These are phyloP conservation scores for Apistogramma diplotaenia DNA, from an alignment of 2,113 vertebrate species.

Conservation along the genomic window DNA sequence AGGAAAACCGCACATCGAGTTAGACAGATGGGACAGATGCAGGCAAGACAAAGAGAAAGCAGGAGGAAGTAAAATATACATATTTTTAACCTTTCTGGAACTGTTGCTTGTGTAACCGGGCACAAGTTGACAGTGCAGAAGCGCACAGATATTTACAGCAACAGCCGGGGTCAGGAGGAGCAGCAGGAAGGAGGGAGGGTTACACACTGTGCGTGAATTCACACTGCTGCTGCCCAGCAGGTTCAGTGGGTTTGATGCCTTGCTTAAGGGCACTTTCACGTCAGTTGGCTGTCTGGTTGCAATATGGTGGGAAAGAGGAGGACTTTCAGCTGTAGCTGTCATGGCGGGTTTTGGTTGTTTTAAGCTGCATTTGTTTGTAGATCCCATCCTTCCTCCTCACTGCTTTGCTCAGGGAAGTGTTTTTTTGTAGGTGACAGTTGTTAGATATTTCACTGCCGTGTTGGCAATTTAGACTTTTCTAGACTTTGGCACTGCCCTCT, in stretches of 20 bases:
- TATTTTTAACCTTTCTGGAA: slow-evolving; percentile 53
- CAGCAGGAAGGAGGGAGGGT: slow-evolving; percentile 31
- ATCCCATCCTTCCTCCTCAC: neutral
- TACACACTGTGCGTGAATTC: slow-evolving; percentile 33
- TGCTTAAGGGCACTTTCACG: slow-evolving; percentile 42
- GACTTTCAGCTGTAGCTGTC: neutral
- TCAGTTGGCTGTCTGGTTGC: neutral
- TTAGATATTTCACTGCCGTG: neutral
- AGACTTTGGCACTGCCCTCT: neutral
- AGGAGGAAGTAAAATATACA: slow-evolving; percentile 50
- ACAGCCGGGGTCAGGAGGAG: slow-evolving; percentile 40
- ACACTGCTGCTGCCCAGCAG: slow-evolving; percentile 30
- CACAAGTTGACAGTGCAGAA: slow-evolving; percentile 39
- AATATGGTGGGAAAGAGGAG: neutral
- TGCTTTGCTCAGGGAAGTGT: neutral
- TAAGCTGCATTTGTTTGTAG: neutral
- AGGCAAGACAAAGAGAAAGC: slow-evolving; percentile 27
- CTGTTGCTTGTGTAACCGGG: slow-evolving; percentile 53
- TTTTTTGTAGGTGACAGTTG: neutral
- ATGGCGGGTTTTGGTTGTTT: neutral
- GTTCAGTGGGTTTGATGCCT: slow-evolving; percentile 54
- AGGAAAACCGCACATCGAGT: neutral
- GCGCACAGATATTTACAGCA: slow-evolving; percentile 58
- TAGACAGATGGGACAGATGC: slow-evolving; percentile 4
- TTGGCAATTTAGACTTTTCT: neutral